phyloP scores from a whole-genome alignment of 2,113 vertebrate genomes.

The Xiphophorus maculatus region DNA sequence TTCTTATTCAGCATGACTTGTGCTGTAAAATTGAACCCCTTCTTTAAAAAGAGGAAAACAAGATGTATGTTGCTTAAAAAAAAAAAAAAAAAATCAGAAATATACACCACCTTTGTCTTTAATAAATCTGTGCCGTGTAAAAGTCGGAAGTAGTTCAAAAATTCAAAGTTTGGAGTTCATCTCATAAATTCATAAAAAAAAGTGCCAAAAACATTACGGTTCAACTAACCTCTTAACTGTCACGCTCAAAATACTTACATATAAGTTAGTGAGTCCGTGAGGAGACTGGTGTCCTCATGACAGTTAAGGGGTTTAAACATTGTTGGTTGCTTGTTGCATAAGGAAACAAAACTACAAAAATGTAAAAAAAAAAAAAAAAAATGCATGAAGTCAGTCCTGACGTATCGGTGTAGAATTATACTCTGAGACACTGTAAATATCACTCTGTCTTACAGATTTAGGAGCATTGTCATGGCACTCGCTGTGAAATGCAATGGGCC shows the following conservation, averaged over 20 bases:
- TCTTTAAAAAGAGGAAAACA: conserved; percentile 2
- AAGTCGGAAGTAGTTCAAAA: conserved; percentile 14
- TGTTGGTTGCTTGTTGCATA: conserved; percentile 59
- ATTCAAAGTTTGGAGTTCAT: conserved; percentile 29
- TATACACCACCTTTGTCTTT: conserved; percentile 24
- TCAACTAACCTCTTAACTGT: no score
- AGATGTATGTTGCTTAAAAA: conserved; percentile 18
- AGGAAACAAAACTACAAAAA: conserved; percentile 44
- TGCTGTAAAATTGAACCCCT: conserved; percentile 28
- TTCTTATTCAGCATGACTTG: conserved; percentile 57
- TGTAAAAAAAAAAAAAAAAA: conserved; percentile 47
- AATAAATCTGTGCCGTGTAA: conserved; percentile 23
- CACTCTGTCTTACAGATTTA: conserved; percentile 76
- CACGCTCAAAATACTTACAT: no score
- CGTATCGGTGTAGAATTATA: conserved; percentile 83
- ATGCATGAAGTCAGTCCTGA: conserved; percentile 87
- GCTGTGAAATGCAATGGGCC: conserved; percentile 94
- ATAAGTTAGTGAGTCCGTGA: no score
- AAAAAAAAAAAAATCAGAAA: conserved; percentile 6
- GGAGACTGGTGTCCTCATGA: no score
- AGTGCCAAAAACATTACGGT: conserved; percentile 67
- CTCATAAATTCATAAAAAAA: conserved; percentile 11
- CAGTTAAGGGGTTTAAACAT: conserved; percentile 28
- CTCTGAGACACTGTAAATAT: conserved; percentile 78
- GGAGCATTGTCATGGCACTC: conserved; percentile 82